Evolutionary conservation across 2,888 invertebrate species (phyloP).

Genomic region (Lepidocyrtoides sp.): DNA sequence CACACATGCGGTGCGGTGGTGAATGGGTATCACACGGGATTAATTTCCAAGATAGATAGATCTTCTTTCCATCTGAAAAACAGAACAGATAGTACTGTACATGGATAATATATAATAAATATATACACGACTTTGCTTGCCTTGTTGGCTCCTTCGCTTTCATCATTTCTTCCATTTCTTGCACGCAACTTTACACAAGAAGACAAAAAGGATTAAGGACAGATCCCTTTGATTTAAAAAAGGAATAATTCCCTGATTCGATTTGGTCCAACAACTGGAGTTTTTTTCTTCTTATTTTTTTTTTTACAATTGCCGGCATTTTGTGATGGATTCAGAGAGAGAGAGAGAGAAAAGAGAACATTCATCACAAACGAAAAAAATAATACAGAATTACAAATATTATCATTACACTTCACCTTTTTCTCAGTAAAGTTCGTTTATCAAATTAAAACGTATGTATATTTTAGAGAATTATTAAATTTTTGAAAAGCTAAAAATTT

Average conservation of each 20-base stretch:
- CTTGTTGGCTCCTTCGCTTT: slow-evolving; percentile 26
- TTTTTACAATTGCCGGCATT: no score
- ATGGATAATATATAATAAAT: slow-evolving; percentile 18
- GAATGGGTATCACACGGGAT: slow-evolving; percentile 74
- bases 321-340: no score
- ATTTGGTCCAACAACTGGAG: slow-evolving; percentile 67
- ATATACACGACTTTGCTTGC: neutral
- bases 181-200: slow-evolving; percentile 70
- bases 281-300: neutral
- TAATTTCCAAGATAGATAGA: slow-evolving; percentile 73
- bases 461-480: no score
- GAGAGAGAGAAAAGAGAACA: slow-evolving; percentile 2
- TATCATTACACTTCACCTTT: neutral
- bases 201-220: slow-evolving; percentile 76
- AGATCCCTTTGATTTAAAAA: slow-evolving; percentile 78
- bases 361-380: neutral
- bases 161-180: slow-evolving; percentile 41
- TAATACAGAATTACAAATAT: no score
- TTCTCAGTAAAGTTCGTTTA: no score
- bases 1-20: slow-evolving; percentile 59
- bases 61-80: slow-evolving; percentile 21
- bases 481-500: slow-evolving; percentile 43
- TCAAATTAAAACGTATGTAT: no score
- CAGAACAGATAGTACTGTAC: neutral
- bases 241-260: slow-evolving; percentile 74